A percentile compares a stretch with the other conserved stretches of the same genome.
phyloP scores from a whole-genome alignment of 2,888 invertebrate species.

The Galeruca laticollis region DNA sequence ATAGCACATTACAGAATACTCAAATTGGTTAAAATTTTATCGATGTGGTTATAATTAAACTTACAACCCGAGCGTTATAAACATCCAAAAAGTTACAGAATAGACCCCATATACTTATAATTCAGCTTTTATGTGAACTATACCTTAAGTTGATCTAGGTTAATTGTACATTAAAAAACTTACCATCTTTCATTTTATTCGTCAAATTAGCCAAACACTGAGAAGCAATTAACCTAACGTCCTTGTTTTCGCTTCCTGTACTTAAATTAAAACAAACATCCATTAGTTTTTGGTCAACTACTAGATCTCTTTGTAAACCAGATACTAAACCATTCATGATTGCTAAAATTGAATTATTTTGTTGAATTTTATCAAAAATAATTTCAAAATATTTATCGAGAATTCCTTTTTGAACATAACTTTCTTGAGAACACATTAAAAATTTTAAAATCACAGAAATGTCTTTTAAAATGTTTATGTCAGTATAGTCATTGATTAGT shows the following conservation, averaged over 20 bases:
- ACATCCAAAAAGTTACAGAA: no score
- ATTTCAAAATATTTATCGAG: slow-evolving; percentile 64
- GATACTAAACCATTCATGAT: slow-evolving; percentile 70
- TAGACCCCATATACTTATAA: no score
- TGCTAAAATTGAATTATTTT: slow-evolving; percentile 61
- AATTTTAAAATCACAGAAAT: slow-evolving; percentile 66
- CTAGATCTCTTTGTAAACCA: slow-evolving; percentile 66
- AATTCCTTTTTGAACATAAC: slow-evolving; percentile 66
- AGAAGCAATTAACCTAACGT: slow-evolving; percentile 65
- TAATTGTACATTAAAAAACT: slow-evolving; percentile 28
- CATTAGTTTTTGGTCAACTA: slow-evolving; percentile 59
- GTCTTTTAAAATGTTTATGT: slow-evolving; percentile 41
- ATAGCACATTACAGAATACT: no score
- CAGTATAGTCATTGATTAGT: background rate
- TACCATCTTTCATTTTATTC: slow-evolving; percentile 67
- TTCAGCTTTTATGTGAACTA: no score
- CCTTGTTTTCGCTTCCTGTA: slow-evolving; percentile 48
- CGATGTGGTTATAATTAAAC: no score
- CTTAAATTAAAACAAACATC: slow-evolving; percentile 63
- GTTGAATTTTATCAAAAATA: slow-evolving; percentile 45
- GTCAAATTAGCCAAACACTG: slow-evolving; percentile 71
- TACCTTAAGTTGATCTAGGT: no score
- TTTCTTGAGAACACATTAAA: slow-evolving; percentile 65
- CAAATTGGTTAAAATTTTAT: no score
- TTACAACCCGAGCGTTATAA: no score